Base-by-base conservation (phyloP, 2,113 vertebrate genomes). In the Catharus bicknelli region DNA sequence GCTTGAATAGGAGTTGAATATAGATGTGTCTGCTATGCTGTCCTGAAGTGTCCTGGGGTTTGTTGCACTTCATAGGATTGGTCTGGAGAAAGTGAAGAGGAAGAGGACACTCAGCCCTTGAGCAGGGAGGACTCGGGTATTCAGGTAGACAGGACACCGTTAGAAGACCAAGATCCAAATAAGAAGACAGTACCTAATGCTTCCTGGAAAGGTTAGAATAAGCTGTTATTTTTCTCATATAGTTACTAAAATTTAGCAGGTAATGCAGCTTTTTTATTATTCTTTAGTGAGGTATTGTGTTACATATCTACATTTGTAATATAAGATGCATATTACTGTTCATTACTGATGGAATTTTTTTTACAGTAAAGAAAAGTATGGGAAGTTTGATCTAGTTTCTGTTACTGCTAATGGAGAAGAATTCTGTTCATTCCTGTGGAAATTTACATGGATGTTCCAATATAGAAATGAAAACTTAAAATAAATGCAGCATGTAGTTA, bases 61-160 rank as follows among this genome's bases (percentile, higher is more conserved):
- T 91, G 30, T 90, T 92, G 69, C 38, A 40, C 64, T 90, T 75
- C 15, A 57, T 83, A 99, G 99, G 98, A 98, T 36, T 99, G 98
- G 99, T 99, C 99, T 91, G 99, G 99, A 94, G 98, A 99, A 51
- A 99, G 99, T 93, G 99, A 98, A 27, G 98, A 98, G n/a, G 98
- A 98, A 4, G 99, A 99, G 5, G 98, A 99, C 87, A 95, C 97
- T 51, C 98, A 98, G 93, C 98, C 98, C 61, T 97, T 99, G 74
- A 99, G 99, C 96, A 98, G 99, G 77, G 99, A 99, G 84, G 99
- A 99, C 95, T 99, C 99, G 14, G 99, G 99, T 67, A 99, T 99
- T 96, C 99, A 99, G 77, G 97, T 99, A 72, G 99, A 99, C 95
- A 98, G 98, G 76, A 99, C 99, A 6, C 99, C 99, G 2, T 98